Evolutionary conservation across 2,113 vertebrate genomes (phyloP).

Genomic region (Bambusicola thoracicus): DNA sequence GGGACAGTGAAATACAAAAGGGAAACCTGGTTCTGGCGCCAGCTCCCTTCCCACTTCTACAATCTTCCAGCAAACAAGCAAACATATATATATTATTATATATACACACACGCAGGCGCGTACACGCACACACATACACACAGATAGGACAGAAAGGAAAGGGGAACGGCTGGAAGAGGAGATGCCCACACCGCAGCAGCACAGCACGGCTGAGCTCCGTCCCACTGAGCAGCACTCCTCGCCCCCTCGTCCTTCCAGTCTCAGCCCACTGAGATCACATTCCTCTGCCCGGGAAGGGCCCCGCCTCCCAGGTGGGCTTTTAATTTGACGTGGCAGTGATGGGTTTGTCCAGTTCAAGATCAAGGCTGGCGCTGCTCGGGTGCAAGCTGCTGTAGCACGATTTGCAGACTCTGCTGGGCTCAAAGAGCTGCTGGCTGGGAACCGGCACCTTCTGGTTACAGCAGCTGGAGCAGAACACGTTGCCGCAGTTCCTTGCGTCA

Average conservation of each 20-base stretch:
- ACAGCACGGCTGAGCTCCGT: conserved; percentile 43
- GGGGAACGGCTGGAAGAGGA: conserved; percentile 27
- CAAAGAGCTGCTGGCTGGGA: conserved; percentile 97
- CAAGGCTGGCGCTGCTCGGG: conserved; percentile 79
- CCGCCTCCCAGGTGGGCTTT: conserved; percentile 2
- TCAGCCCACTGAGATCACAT: neutral
- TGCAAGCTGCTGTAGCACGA: conserved; percentile 91
- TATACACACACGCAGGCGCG: neutral
- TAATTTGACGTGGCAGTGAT: conserved; percentile 93
- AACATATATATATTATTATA: conserved; percentile 48
- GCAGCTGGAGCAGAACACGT: conserved; percentile 96
- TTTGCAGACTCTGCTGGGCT: conserved; percentile 94
- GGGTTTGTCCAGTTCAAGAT: conserved; percentile 92
- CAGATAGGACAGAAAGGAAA: conserved; percentile 34
- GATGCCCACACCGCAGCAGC: conserved; percentile 61
- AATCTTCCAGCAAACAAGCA: conserved; percentile 37
- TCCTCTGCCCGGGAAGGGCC: too few species aligned
- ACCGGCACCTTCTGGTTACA: conserved; percentile 99
- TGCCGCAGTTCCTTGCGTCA: conserved; percentile 93
- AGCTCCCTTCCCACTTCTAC: conserved; percentile 36
- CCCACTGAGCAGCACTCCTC: neutral
- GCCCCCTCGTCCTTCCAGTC: neutral
- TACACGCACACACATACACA: conserved; percentile 36
- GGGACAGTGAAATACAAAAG: neutral
- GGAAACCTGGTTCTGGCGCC: neutral